phyloP scores from a whole-genome alignment of 2,797 vertebrate species.

The Rhinoraja longicauda region DNA sequence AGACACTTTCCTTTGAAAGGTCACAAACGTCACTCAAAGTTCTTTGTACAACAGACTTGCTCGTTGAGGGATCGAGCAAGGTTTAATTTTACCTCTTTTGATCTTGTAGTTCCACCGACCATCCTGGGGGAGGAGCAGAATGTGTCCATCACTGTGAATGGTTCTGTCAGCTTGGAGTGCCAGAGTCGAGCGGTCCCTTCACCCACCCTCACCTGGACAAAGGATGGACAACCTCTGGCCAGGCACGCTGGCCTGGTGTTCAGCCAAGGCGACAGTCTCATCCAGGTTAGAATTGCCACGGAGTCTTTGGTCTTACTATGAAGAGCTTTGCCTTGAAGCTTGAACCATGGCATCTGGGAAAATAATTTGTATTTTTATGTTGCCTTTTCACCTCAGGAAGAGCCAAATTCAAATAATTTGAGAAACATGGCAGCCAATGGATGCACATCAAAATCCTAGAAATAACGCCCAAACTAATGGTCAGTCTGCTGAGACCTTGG shows the following conservation, averaged over 20 bases:
- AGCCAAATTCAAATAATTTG: background rate
- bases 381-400: no score
- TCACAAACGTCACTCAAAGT: no score
- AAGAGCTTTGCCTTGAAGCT: background rate
- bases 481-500: no score
- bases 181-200: background rate
- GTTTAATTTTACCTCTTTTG: background rate
- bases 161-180: conserved; percentile 49
- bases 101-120: conserved; percentile 45
- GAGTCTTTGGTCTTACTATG: background rate
- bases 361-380: background rate
- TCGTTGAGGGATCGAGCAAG: no score
- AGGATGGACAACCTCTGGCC: conserved; percentile 50
- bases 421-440: background rate
- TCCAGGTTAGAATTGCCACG: conserved; percentile 47
- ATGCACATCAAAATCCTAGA: background rate
- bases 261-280: conserved; percentile 43
- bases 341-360: background rate
- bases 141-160: conserved; percentile 44
- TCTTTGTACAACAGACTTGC: no score
- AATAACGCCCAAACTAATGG: background rate
- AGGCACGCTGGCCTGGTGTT: conserved; percentile 24
- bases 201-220: conserved; percentile 49
- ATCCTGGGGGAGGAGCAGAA: conserved; percentile 51
- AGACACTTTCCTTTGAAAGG: no score